Base-by-base conservation (phyloP, 2,888 invertebrate genomes). In the Cryptus viduatorius region DNA sequence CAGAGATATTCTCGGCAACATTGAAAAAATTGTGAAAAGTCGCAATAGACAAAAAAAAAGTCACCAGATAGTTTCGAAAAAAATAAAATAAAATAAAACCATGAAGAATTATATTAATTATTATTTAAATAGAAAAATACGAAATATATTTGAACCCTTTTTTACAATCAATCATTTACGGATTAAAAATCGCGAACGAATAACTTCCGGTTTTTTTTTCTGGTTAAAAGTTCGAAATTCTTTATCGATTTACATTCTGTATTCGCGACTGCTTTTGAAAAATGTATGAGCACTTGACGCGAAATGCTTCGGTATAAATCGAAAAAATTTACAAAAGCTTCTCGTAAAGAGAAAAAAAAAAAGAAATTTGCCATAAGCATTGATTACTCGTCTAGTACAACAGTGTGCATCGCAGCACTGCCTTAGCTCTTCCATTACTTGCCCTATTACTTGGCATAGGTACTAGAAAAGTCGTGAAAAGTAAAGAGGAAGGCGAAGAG, bases 401-500 rank as follows among this genome's bases (percentile, higher is more conserved):
- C n/a, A 16, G n/a, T 37, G 16, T 5, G 31, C n/a, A 31, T 37
- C 37, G 14, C 37, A 31, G 31, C 29, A 5, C 16, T 46, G 75
- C 75, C 65, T 31, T 14, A 53, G 4, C 7, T 31, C n/a, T 68
- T 44, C 37, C 14, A n/a, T 75, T 42, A 12, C 14, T 31, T 44
- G 19, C 29, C 53, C 79, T 69, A 73, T 82, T 73, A 31, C 82
- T 65, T 14, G 65, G 72, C 48, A 80, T 61, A 29, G 59, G 29
- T 31, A 59, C 31, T 59, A 14, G 76, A 61, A 80, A 80, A 77
- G 77, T 83, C 79, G 72, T 83, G 72, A 80, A 77, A 80, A 80
- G 44, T 72, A 80, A 80, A 67, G 80, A 72, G 67, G 59, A 71
- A 79, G 77, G 59, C 24, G 72, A 72, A 83, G 48, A 76, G 16